Conservation (phyloP, 2,888 invertebrate genomes). For the Lochmaea capreae region DNA sequence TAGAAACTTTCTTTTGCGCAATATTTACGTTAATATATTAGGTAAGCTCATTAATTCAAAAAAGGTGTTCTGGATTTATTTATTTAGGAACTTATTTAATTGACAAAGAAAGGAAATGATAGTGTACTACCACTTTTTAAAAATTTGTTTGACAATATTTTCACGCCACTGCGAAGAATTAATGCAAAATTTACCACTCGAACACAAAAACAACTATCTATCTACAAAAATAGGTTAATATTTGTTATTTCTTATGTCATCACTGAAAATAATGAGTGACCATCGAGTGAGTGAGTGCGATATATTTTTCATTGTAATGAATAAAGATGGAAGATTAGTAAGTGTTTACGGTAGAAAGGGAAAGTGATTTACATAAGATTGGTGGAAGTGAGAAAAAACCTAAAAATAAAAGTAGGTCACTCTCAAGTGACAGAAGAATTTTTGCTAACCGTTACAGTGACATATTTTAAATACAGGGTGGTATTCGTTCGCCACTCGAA, state of each 20-base stretch:
- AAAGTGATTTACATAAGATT: conserved; percentile 5
- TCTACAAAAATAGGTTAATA: conserved; percentile 33
- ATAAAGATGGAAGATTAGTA: background rate
- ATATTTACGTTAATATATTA: conserved; percentile 8
- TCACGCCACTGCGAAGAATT: conserved; percentile 15
- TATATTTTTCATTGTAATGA: background rate
- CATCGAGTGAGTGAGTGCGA: background rate
- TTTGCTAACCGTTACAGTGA: too few relatives aligned
- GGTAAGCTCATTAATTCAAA: conserved; percentile 12
- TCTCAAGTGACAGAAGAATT: background rate
- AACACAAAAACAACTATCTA: conserved; percentile 37
- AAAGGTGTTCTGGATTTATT: conserved; percentile 16
- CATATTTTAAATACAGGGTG: too few relatives aligned
- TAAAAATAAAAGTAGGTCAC: conserved; percentile 22
- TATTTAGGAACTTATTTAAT: background rate
- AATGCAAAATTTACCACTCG: conserved; percentile 19
- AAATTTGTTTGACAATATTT: background rate
- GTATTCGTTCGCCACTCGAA: too few relatives aligned
- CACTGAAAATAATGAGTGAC: conserved; percentile 32
- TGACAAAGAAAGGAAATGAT: conserved; percentile 2
- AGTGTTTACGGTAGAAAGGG: conserved; percentile 4
- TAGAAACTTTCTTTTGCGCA: conserved; percentile 19
- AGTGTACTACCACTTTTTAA: background rate
- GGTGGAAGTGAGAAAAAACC: conserved; percentile 17
- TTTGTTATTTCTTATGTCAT: conserved; percentile 40